A percentile compares a stretch with the other conserved stretches of the same genome.
These are phyloP conservation scores for Julus scandinavius DNA, from an alignment of 2,888 invertebrate species.

Conservation along the genomic window DNA sequence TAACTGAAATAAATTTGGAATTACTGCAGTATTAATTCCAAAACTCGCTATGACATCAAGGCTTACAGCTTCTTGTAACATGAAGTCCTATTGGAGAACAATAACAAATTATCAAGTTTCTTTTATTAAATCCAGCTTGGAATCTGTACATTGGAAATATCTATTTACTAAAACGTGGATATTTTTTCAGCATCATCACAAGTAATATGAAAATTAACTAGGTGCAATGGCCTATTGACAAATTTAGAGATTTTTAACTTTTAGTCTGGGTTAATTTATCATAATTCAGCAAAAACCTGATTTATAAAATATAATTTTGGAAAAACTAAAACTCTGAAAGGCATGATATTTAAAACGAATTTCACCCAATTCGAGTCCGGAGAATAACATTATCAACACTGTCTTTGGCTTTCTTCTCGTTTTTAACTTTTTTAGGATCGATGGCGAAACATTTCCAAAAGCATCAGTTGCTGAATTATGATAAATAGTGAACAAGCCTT, in stretches of 20 bases:
- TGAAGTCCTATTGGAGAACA: not conserved
- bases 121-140: not conserved
- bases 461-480: slow-evolving; percentile 64
- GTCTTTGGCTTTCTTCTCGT: slow-evolving; percentile 53
- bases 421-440: slow-evolving; percentile 77
- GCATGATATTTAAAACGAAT: not conserved
- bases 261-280: not conserved
- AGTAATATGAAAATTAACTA: not conserved
- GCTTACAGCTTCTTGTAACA: too few species aligned
- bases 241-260: not conserved
- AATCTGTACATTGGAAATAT: slow-evolving; percentile 2
- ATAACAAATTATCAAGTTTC: not conserved
- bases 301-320: not conserved
- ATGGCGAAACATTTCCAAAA: slow-evolving; percentile 96
- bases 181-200: not conserved
- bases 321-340: not conserved
- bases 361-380: not conserved
- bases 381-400: slow-evolving; percentile 9
- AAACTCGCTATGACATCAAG: too few species aligned
- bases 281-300: not conserved
- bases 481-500: not conserved
- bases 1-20: too few species aligned
- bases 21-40: too few species aligned
- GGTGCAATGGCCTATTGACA: not conserved
- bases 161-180: not conserved